Percentiles rank a stretch among this genome's conserved stretches.
Evolutionary conservation across 2,888 invertebrate genomes (phyloP).

Genomic region (Phragmatobia fuliginosa): DNA sequence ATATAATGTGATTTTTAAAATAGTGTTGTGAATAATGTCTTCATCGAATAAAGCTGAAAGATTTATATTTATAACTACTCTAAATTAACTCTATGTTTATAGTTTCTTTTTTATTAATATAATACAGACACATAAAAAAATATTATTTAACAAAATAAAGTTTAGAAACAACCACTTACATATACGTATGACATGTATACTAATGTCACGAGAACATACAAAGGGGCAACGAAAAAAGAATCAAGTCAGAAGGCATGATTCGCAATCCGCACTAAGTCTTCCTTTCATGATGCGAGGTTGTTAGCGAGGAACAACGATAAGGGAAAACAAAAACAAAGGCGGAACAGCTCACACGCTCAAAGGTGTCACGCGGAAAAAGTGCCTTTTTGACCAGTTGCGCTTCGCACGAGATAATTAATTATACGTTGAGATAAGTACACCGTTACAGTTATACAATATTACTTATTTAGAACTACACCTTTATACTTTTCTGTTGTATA

Average conservation of each 20-base stretch:
- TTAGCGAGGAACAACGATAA: constrained; percentile 38
- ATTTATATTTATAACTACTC: neutral
- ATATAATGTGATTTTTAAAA: constrained; percentile 35
- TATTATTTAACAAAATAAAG: neutral
- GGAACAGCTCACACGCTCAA: constrained; percentile 33
- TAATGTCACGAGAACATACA: constrained; percentile 52
- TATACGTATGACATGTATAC: neutral
- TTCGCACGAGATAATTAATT: constrained; percentile 22
- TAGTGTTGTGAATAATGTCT: neutral
- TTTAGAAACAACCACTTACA: neutral
- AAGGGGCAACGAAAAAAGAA: constrained; percentile 57
- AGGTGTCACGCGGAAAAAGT: constrained; percentile 28
- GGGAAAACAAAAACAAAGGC: constrained; percentile 31
- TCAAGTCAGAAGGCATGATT: constrained; percentile 59
- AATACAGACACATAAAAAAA: constrained; percentile 16
- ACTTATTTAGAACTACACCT: neutral
- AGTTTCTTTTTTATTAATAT: neutral
- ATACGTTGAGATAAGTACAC: neutral
- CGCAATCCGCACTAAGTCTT: constrained; percentile 49
- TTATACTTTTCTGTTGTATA: neutral
- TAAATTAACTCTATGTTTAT: neutral
- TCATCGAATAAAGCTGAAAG: neutral
- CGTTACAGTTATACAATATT: neutral
- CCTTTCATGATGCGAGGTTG: constrained; percentile 45
- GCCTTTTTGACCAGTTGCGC: constrained; percentile 33